phyloP scores from a whole-genome alignment of 2,888 invertebrate species.

The Heliconius cydno region DNA sequence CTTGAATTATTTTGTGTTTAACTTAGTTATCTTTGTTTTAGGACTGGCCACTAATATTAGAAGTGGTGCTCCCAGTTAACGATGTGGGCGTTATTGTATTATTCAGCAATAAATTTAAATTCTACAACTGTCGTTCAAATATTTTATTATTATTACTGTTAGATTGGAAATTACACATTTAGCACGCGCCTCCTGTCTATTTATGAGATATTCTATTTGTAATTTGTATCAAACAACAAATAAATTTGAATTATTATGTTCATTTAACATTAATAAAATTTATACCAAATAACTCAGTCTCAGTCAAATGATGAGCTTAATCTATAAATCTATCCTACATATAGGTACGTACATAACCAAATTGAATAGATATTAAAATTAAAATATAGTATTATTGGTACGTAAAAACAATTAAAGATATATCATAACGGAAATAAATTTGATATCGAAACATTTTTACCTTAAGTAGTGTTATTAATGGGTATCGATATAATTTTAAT shows the following conservation, averaged over 20 bases:
- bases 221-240: constrained; percentile 11
- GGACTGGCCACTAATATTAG: constrained; percentile 13
- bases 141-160: constrained; percentile 31
- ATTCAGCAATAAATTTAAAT: constrained; percentile 43
- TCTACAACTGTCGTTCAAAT: constrained; percentile 33
- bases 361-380: not conserved
- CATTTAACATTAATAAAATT: constrained; percentile 5
- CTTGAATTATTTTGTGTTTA: constrained; percentile 18
- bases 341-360: not conserved
- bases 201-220: constrained; percentile 15
- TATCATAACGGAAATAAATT: constrained; percentile 10
- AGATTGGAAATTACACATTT: constrained; percentile 28
- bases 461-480: constrained; percentile 23
- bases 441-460: constrained; percentile 16
- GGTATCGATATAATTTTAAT: constrained; percentile 24
- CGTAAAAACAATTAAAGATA: constrained; percentile 6
- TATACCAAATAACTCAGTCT: not conserved
- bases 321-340: not conserved
- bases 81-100: constrained; percentile 60
- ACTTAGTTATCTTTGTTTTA: constrained; percentile 14
- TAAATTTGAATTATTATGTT: not conserved
- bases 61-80: constrained; percentile 24
- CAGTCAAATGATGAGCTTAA: not conserved
- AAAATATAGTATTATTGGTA: not conserved
- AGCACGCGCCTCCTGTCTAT: constrained; percentile 18